These are phyloP conservation scores for Cynopterus brachyotis DNA, from an alignment of 2,113 vertebrate genomes.

Conservation along the genomic window DNA sequence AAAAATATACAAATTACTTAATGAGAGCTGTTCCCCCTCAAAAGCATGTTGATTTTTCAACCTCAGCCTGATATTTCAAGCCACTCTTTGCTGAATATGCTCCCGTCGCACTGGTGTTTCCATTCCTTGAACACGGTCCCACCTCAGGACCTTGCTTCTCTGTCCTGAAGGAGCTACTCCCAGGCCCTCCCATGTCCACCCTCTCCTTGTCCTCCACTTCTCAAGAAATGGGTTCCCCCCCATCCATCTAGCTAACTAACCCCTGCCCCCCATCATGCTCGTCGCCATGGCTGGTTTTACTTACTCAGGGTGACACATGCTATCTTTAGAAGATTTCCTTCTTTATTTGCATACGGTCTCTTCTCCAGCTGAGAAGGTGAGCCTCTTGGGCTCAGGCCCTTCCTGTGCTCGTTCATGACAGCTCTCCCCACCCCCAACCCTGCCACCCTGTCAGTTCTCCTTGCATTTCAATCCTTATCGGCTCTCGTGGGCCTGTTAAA, in stretches of 20 bases:
- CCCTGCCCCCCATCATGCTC: neutral
- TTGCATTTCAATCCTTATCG: neutral
- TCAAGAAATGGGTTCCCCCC: neutral
- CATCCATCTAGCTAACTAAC: neutral
- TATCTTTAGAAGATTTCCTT: neutral
- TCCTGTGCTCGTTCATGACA: neutral
- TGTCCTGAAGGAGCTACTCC: neutral
- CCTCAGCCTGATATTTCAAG: neutral
- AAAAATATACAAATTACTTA: neutral
- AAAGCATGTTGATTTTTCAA: neutral
- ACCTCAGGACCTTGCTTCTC: neutral
- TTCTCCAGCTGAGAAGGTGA: neutral
- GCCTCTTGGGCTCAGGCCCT: neutral
- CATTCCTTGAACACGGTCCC: neutral
- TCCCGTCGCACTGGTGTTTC: neutral
- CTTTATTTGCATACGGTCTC: neutral
- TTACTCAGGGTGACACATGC: neutral
- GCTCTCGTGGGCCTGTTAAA: neutral
- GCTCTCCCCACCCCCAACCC: neutral
- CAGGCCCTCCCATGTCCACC: neutral
- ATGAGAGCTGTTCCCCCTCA: neutral
- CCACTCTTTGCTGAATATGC: neutral
- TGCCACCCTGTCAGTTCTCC: neutral
- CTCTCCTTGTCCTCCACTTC: neutral
- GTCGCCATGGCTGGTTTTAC: neutral